These are phyloP conservation scores for Seladonia tumulorum DNA, from an alignment of 2,888 invertebrate genomes.

Conservation along the genomic window DNA sequence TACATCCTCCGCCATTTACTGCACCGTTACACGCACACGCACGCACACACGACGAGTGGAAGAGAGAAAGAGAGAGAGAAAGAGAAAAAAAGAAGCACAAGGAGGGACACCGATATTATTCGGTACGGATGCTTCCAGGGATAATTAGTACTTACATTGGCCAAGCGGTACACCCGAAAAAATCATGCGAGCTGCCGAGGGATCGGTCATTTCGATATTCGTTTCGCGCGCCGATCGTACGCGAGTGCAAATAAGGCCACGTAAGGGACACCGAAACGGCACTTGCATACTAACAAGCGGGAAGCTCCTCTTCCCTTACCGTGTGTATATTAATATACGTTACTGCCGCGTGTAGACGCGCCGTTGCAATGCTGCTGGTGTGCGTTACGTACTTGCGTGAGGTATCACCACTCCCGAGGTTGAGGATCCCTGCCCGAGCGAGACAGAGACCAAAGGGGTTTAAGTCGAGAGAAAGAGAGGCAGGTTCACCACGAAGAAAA, in stretches of 20 bases:
- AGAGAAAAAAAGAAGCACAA: background rate
- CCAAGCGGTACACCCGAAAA: slow-evolving; percentile 15
- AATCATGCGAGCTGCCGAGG: slow-evolving; percentile 38
- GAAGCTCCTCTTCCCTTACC: slow-evolving; percentile 57
- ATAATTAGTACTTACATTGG: slow-evolving; percentile 37
- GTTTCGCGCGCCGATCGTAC: slow-evolving; percentile 58
- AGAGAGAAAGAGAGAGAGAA: background rate
- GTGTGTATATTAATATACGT: slow-evolving; percentile 64
- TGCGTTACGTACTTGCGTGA: slow-evolving; percentile 65
- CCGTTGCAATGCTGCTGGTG: slow-evolving; percentile 31
- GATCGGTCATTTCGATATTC: slow-evolving; percentile 61
- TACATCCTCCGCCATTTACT: slow-evolving; percentile 64
- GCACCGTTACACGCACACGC: slow-evolving; percentile 58
- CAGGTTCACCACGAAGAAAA: slow-evolving; percentile 68
- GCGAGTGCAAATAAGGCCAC: slow-evolving; percentile 73
- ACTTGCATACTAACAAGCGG: slow-evolving; percentile 71
- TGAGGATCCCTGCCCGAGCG: slow-evolving; percentile 76
- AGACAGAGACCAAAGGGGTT: slow-evolving; percentile 62
- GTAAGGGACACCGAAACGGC: slow-evolving; percentile 70
- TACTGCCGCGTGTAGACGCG: slow-evolving; percentile 44
- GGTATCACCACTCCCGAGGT: slow-evolving; percentile 74
- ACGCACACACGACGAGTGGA: background rate
- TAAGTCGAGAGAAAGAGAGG: slow-evolving; percentile 5
- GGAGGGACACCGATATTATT: slow-evolving; percentile 6
- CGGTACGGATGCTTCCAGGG: background rate